These are phyloP conservation scores for Pandemis cinnamomeana DNA, from an alignment of 2,888 invertebrate species.

Conservation along the genomic window DNA sequence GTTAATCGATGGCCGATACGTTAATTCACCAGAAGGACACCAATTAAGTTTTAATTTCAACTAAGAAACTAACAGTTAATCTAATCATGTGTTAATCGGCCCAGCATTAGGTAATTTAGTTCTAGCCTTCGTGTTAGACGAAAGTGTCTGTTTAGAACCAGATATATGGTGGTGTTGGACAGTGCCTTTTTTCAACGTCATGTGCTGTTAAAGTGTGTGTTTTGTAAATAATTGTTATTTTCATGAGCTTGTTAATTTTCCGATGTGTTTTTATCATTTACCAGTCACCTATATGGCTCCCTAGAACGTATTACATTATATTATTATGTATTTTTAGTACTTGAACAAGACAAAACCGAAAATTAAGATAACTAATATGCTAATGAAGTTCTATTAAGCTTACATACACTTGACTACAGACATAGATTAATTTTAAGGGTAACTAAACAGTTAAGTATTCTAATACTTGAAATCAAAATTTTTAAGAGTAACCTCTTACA, in stretches of 20 bases:
- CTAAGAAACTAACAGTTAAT: slow-evolving; percentile 61
- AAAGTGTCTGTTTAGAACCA: slow-evolving; percentile 64
- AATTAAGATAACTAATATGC: not conserved
- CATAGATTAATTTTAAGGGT: not conserved
- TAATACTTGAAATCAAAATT: not conserved
- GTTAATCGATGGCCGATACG: slow-evolving; percentile 70
- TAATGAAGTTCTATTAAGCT: not conserved
- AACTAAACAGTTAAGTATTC: slow-evolving; percentile 34
- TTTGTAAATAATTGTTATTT: slow-evolving; percentile 45
- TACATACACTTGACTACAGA: not conserved
- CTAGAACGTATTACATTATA: not conserved
- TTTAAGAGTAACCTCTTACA: no score
- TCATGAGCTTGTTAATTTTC: slow-evolving; percentile 41
- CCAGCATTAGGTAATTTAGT: slow-evolving; percentile 59
- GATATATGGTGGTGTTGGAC: slow-evolving; percentile 71
- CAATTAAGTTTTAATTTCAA: slow-evolving; percentile 64
- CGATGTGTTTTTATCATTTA: slow-evolving; percentile 56
- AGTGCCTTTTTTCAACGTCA: slow-evolving; percentile 35
- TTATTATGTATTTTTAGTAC: not conserved
- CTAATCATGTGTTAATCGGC: slow-evolving; percentile 70
- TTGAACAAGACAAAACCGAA: not conserved
- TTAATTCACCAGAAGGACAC: slow-evolving; percentile 78
- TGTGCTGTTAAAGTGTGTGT: slow-evolving; percentile 32
- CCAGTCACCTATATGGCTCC: slow-evolving; percentile 69
- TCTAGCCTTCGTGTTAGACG: slow-evolving; percentile 56